Evolutionary conservation across 2,888 invertebrate species (phyloP), one percentile per base, ranked within the genome.

Genomic region (Heliconius ethilla): DNA sequence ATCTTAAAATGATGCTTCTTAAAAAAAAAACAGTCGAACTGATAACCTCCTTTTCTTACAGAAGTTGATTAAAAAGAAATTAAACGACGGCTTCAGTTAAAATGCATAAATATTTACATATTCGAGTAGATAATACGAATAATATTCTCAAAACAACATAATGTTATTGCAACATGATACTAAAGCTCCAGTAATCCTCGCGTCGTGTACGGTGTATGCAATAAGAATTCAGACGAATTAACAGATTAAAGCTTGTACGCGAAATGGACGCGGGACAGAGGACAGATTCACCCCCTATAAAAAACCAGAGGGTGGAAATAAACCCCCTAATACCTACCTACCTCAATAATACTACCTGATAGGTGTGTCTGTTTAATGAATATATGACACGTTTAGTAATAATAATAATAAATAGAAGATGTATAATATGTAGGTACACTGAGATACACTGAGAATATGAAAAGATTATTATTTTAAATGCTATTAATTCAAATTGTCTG

Each of bases 151-250:
- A 22, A 67, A 13, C 40, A 40, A 67, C n/a, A 40, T 40, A 40
- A 37, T 40, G 40, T 67, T 67, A 67, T 67, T 40, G 37, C 67
- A 13, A 67, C 67, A 67, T 40, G 40, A 25, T 67, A 67, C 67
- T 67, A 67, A 67, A 67, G 67, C 67, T 25, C 11, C 40, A 25
- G 67, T 67, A 67, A 67, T 40, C 67, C 67, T 13, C 67, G 67
- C 37, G n/a, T n/a, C 40, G 67, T 25, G 37, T 67, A 40, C n/a
- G 13, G 40, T 40, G 37, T 25, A 25, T 37, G 40, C 67, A 67
- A 67, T 67, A 67, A 67, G 67, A 67, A 40, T 40, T 37, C 67
- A 40, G 67, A 67, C 67, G 67, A 67, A 67, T 67, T 67, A 67
- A 40, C n/a, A 40, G 67, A 67, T 67, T 67, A 67, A 67, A 67